Conservation (phyloP, 30 jellyfish, hydroid and myxozoan species). For the Aurelia sp. region DNA sequence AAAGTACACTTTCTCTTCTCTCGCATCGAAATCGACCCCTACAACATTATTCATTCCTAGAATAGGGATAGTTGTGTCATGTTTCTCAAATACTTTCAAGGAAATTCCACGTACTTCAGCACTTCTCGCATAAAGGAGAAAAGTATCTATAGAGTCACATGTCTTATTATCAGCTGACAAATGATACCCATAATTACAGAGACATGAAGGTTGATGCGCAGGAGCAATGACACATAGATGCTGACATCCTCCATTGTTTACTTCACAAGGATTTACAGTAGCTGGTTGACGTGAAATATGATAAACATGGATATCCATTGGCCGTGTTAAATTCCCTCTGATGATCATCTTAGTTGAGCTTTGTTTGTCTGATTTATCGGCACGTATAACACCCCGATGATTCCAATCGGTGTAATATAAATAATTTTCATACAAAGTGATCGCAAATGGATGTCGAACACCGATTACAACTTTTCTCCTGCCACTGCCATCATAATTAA, state of each 20-base stretch:
- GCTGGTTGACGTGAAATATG: conserved; percentile 82
- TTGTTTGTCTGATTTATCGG: conserved; percentile 22
- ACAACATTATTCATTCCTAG: conserved; percentile 93
- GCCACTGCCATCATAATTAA: conserved; percentile 72
- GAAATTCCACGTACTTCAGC: conserved; percentile 97
- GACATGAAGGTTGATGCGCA: conserved; percentile 62
- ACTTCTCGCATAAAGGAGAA: conserved; percentile 88
- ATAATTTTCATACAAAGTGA: conserved; percentile 74
- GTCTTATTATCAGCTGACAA: conserved; percentile 52
- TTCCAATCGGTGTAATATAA: conserved; percentile 94
- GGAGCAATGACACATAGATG: conserved; percentile 88
- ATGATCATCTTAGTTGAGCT: conserved; percentile 29
- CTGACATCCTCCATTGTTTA: conserved; percentile 68
- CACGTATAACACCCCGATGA: conserved; percentile 79
- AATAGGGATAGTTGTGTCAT: conserved; percentile 80
- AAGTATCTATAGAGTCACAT: conserved; percentile 54
- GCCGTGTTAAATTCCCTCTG: conserved; percentile 77
- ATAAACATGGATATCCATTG: conserved; percentile 93
- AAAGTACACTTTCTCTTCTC: conserved; percentile 68
- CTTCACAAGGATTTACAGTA: conserved; percentile 77
- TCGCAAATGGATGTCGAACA: conserved; percentile 95
- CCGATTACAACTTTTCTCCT: conserved; percentile 77
- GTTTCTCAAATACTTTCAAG: conserved; percentile 36
- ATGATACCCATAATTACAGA: conserved; percentile 71
- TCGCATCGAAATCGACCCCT: conserved; percentile 90